Base-by-base conservation (phyloP, 2,888 invertebrate genomes). In the Periphyllus acericola region DNA sequence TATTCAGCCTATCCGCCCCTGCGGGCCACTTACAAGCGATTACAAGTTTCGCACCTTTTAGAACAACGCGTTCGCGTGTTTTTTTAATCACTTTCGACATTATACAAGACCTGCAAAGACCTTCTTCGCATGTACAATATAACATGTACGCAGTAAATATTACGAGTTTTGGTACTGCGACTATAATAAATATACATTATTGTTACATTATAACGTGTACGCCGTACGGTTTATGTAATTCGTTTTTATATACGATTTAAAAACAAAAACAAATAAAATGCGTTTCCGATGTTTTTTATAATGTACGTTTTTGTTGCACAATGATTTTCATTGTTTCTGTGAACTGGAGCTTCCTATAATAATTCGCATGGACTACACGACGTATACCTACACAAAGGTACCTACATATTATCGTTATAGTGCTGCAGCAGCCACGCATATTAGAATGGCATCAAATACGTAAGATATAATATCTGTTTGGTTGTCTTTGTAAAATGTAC, bases 321-420 rank as follows among this genome's bases (percentile, higher is more conserved):
- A 75, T 75, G 40, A n/a, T 76, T 83, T 76, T 40, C 83, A 83
- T 83, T 83, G 83, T 83, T 83, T 32, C 40, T 75, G 83, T 29
- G 75, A 83, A 75, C 25, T 66, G 40, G 75, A 83, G 74, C 83
- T 83, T 83, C 83, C 14, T 75, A 83, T 25, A 29, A 32, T 34
- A 29, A 36, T 83, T 72, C 34, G 17, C 71, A 55, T 11, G 32
- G 19, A 25, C n/a, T n/a, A n/a, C n/a, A n/a, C n/a, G n/a, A n/a
- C 19, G 25, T 60, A 60, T 6, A 55, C 55, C 46, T n/a, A n/a
- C n/a, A n/a, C n/a, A n/a, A n/a, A n/a, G n/a, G n/a, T n/a, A n/a
- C n/a, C n/a, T n/a, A n/a, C n/a, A n/a, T n/a, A n/a, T n/a, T n/a
- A n/a, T n/a, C n/a, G n/a, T n/a, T n/a, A n/a, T n/a, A n/a, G n/a